Evolutionary conservation across 2,888 invertebrate species (phyloP).

Genomic region (Caenorhabditis sp.): DNA sequence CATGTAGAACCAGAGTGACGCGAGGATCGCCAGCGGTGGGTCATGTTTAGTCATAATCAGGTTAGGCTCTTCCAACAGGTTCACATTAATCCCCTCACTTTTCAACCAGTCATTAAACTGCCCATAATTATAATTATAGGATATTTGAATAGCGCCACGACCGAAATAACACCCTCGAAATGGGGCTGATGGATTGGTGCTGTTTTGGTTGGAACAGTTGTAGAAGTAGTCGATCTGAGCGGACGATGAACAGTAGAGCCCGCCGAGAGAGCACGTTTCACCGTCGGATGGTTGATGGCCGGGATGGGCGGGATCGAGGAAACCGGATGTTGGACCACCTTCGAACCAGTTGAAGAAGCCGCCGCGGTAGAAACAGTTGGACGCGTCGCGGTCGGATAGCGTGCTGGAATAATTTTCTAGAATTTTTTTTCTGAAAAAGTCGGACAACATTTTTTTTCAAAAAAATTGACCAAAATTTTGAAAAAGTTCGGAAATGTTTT

Average conservation of each 20-base stretch:
- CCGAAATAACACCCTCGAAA: slow-evolving; percentile 63
- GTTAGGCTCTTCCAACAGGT: slow-evolving; percentile 57
- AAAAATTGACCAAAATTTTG: no score
- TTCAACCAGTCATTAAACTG: slow-evolving; percentile 60
- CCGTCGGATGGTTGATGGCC: slow-evolving; percentile 60
- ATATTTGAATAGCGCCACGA: slow-evolving; percentile 64
- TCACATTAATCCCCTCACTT: slow-evolving; percentile 42
- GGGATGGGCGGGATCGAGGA: slow-evolving; percentile 50
- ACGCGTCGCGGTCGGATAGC: slow-evolving; percentile 41
- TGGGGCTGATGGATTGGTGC: slow-evolving; percentile 23
- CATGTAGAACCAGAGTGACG: slow-evolving; percentile 69
- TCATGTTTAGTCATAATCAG: slow-evolving; percentile 62
- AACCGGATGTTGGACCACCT: slow-evolving; percentile 58
- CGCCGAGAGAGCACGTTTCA: slow-evolving; percentile 42
- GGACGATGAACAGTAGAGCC: slow-evolving; percentile 53
- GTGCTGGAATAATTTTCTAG: slow-evolving; percentile 17
- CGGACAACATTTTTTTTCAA: no score
- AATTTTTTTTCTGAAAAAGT: no score
- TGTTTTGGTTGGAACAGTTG: slow-evolving; percentile 43
- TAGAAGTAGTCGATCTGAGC: slow-evolving; percentile 58
- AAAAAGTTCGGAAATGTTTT: no score
- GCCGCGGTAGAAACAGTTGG: slow-evolving; percentile 65
- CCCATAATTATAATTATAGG: slow-evolving; percentile 67
- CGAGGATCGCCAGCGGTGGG: slow-evolving; percentile 63
- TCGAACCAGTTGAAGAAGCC: slow-evolving; percentile 69